These are phyloP conservation scores for Echinarachnius parma DNA, from an alignment of 53 echinoderm and acorn worm genomes.

Conservation along the genomic window DNA sequence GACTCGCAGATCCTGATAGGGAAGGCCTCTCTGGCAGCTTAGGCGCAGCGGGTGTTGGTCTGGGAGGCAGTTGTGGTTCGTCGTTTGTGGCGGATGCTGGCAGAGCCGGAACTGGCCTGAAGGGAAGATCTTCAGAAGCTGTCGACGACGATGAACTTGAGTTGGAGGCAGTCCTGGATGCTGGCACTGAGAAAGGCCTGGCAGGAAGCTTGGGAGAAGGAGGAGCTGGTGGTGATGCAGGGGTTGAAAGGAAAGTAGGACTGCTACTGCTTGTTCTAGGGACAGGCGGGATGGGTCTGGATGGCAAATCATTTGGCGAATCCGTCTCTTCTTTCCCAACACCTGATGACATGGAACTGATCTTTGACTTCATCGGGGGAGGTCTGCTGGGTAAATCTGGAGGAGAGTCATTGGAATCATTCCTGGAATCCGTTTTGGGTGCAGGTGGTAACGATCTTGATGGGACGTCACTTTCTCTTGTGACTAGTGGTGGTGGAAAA, in stretches of 20 bases:
- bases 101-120: conserved; percentile 9
- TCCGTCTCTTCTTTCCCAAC: not conserved
- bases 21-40: conserved; percentile 8
- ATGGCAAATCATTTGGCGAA: not conserved
- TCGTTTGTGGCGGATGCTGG: not conserved
- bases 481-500: conserved; percentile 8
- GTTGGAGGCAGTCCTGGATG: conserved; percentile 17
- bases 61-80: conserved; percentile 26
- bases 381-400: not conserved
- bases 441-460: not conserved
- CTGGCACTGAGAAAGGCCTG: conserved; percentile 11
- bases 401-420: not conserved
- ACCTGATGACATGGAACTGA: not conserved
- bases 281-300: conserved; percentile 11
- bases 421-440: not conserved
- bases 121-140: not conserved
- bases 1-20: not conserved
- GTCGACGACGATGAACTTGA: not conserved
- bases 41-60: conserved; percentile 1
- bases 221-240: not conserved
- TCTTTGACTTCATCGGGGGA: not conserved
- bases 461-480: conserved; percentile 13
- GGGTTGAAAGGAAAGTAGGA: not conserved
- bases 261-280: not conserved
- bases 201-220: conserved; percentile 6